Evolutionary conservation across 2,888 invertebrate genomes (phyloP).

Genomic region (Lasioglossum oenotherae): DNA sequence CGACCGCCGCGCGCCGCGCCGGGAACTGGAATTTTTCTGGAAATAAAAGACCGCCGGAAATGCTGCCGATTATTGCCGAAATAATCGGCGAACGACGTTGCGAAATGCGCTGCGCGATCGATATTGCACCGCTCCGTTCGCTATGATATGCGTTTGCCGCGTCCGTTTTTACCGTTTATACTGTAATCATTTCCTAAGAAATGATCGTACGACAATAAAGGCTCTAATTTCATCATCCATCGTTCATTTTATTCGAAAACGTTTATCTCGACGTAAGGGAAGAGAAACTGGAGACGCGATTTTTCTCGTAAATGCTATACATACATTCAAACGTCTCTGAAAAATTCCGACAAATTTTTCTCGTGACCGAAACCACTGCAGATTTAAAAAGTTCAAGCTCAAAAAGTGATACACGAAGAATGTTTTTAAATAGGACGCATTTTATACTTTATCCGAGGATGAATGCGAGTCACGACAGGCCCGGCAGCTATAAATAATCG

Average conservation of each 20-base stretch:
- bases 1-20: too few relatives aligned
- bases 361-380: too few relatives aligned
- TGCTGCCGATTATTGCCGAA: not conserved
- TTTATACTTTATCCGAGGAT: not conserved
- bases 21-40: slow-evolving; percentile 1
- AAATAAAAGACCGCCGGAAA: not conserved
- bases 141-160: not conserved
- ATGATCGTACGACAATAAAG: not conserved
- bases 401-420: not conserved
- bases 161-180: not conserved
- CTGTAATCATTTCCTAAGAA: not conserved
- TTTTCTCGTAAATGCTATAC: not conserved
- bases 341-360: not conserved
- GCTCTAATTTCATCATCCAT: not conserved
- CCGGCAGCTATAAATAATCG: not conserved
- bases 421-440: not conserved
- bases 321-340: not conserved
- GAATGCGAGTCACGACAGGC: not conserved
- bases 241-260: not conserved
- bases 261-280: not conserved
- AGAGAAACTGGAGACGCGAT: not conserved
- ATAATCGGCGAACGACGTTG: not conserved
- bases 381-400: not conserved
- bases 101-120: not conserved
- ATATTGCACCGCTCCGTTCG: not conserved